These are phyloP conservation scores for Odontamblyopus rebecca DNA, from an alignment of 2,797 vertebrate species.

Conservation along the genomic window DNA sequence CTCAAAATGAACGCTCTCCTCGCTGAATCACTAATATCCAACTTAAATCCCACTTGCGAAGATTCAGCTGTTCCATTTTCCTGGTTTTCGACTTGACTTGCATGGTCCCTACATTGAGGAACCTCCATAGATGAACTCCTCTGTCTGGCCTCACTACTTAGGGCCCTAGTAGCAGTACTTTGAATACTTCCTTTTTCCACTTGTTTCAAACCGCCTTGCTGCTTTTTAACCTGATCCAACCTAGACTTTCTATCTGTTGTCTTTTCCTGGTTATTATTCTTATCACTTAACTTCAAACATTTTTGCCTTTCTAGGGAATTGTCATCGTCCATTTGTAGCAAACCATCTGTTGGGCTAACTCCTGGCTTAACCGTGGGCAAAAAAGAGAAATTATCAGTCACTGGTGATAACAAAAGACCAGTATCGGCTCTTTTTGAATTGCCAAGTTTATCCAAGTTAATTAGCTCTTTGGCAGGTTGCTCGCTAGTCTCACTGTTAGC, in stretches of 20 bases:
- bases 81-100: conserved; percentile 59
- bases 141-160: conserved; percentile 69
- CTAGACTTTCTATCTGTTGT: conserved; percentile 70
- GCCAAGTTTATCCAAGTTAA: conserved; percentile 75
- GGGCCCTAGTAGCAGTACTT: conserved; percentile 52
- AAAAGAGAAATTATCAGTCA: conserved; percentile 67
- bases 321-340: conserved; percentile 41
- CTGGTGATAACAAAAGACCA: conserved; percentile 72
- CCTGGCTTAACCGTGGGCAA: conserved; percentile 71
- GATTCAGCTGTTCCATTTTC: conserved; percentile 62
- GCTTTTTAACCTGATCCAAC: conserved; percentile 63
- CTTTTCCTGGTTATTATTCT: conserved; percentile 69
- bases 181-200: conserved; percentile 42
- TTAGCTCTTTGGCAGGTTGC: conserved; percentile 69
- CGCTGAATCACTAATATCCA: conserved; percentile 61
- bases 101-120: conserved; percentile 62
- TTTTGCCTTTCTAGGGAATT: conserved; percentile 50
- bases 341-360: conserved; percentile 62
- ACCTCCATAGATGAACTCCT: conserved; percentile 74
- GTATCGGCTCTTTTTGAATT: conserved; percentile 76
- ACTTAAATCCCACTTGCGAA: conserved; percentile 67
- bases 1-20: conserved; percentile 70
- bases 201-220: conserved; percentile 39
- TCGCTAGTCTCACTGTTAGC: conserved; percentile 64
- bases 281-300: conserved; percentile 55